A percentile compares a stretch with the other conserved stretches of the same genome.
These are phyloP conservation scores for Xestobium rufovillosum DNA, from an alignment of 2,888 invertebrate genomes.

Conservation along the genomic window DNA sequence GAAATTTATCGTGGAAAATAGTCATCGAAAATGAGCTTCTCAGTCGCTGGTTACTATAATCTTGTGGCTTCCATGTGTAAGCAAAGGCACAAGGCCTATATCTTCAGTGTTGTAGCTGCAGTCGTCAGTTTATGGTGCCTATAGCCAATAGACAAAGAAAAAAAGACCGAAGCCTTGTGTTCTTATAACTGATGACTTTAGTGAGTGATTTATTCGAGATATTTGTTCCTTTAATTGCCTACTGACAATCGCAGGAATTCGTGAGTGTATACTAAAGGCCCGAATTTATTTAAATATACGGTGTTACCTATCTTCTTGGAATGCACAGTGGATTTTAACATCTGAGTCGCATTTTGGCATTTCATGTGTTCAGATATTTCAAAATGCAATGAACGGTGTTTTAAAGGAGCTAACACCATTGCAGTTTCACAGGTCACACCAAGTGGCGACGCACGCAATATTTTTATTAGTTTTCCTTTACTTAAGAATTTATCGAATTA, in stretches of 20 bases:
- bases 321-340: no score
- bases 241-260: constrained; percentile 36
- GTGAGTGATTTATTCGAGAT: constrained; percentile 25
- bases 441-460: no score
- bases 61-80: constrained; percentile 42
- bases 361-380: no score
- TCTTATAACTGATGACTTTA: constrained; percentile 11
- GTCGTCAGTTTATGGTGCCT: constrained; percentile 4
- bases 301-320: no score
- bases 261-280: constrained; percentile 13
- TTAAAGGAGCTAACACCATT: no score
- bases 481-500: no score
- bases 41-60: constrained; percentile 37
- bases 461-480: no score
- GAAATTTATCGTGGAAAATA: constrained; percentile 91
- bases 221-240: constrained; percentile 32
- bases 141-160: neutral
- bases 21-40: constrained; percentile 27
- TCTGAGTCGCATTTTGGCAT: no score
- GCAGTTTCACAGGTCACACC: no score
- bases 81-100: constrained; percentile 34
- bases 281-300: constrained; percentile 8
- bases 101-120: constrained; percentile 25
- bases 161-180: constrained; percentile 21
- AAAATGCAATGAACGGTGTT: no score